Conservation (phyloP, 2,888 invertebrate species). For the Anaspis maculata region DNA sequence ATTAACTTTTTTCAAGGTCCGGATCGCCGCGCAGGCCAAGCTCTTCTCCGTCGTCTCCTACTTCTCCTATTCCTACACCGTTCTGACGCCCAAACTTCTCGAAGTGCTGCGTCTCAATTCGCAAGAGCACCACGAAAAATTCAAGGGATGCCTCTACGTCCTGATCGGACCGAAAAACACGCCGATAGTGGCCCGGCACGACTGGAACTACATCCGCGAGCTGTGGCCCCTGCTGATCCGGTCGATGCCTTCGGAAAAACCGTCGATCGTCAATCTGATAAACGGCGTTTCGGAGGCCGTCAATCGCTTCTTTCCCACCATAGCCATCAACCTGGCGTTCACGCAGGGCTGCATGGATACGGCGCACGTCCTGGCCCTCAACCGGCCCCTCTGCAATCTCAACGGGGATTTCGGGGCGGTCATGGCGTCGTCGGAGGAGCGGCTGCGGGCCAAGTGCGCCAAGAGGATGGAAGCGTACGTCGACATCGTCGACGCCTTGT, state of each 20-base stretch:
- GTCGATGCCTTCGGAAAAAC: conserved; percentile 79
- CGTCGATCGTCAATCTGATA: conserved; percentile 62
- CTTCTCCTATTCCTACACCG: conserved; percentile 63
- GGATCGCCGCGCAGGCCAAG: conserved; percentile 58
- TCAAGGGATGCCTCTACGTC: conserved; percentile 73
- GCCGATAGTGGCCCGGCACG: conserved; percentile 59
- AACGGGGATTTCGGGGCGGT: conserved; percentile 38
- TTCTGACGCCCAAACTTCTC: conserved; percentile 54
- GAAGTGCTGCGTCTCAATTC: conserved; percentile 55
- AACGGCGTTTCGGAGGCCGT: conserved; percentile 49
- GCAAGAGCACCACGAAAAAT: conserved; percentile 55
- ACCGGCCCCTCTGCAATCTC: conserved; percentile 36
- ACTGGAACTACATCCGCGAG: conserved; percentile 63
- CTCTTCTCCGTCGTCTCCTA: conserved; percentile 54
- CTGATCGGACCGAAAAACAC: conserved; percentile 59
- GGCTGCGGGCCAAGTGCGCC: conserved; percentile 39
- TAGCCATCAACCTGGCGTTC: conserved; percentile 51
- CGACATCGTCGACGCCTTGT: conserved; percentile 43
- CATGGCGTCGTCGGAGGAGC: conserved; percentile 36
- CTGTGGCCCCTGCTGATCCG: conserved; percentile 74
- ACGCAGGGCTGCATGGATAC: conserved; percentile 45
- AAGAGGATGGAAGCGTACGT: conserved; percentile 47
- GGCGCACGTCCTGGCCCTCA: conserved; percentile 44
- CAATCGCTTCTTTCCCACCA: conserved; percentile 53
- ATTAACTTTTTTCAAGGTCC: conserved; percentile 51